Conservation (phyloP, 2,113 vertebrate genomes). For the Corythornis madagascariensis region DNA sequence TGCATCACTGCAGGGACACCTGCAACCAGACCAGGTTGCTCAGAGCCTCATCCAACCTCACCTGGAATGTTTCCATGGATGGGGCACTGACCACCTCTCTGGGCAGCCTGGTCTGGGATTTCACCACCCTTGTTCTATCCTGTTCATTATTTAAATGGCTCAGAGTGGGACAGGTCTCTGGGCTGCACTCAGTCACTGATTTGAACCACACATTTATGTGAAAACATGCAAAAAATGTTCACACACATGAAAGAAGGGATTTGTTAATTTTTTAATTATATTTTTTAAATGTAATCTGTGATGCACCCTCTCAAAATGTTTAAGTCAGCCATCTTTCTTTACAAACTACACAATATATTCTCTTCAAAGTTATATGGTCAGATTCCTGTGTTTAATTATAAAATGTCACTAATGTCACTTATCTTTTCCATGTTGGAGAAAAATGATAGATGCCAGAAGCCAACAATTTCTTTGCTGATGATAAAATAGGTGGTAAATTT, state of each 20-base stretch:
- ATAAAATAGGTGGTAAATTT: neutral
- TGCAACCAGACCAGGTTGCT: neutral
- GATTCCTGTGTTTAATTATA: neutral
- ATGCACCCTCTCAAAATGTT: neutral
- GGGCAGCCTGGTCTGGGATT: neutral
- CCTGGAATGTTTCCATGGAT: neutral
- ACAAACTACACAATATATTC: neutral
- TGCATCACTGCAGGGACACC: neutral
- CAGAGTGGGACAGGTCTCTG: neutral
- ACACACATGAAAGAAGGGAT: neutral
- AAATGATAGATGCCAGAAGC: neutral
- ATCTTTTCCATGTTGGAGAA: neutral
- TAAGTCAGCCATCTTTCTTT: neutral
- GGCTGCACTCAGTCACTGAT: neutral
- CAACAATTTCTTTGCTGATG: neutral
- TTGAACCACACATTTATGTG: neutral
- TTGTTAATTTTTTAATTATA: neutral
- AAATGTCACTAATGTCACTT: neutral
- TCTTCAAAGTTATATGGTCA: neutral
- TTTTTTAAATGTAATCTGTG: neutral
- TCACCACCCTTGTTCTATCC: neutral
- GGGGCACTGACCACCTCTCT: neutral
- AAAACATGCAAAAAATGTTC: neutral
- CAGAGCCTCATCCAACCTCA: neutral
- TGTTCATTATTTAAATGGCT: neutral